Evolutionary conservation across 1,140 invertebrate species (phyloP).

Genomic region (Oreohelix idahoensis): DNA sequence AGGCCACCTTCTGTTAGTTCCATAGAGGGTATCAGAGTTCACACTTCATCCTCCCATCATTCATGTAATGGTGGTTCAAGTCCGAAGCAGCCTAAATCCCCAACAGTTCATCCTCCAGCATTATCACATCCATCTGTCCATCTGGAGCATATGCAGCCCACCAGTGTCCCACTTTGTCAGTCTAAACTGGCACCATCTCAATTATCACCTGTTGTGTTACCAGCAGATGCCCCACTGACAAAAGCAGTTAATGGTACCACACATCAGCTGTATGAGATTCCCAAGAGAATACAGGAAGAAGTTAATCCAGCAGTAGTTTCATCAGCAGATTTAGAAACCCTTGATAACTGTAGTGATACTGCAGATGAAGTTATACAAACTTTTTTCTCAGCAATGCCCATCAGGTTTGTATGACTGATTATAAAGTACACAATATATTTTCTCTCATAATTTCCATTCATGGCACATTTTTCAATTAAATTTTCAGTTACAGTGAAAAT

Average conservation of each 20-base stretch:
- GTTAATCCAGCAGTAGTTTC: background rate
- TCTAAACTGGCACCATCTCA: background rate
- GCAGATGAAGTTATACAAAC: constrained; percentile 60
- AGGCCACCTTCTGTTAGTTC: background rate
- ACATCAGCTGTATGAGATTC: background rate
- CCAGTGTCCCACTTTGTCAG: background rate
- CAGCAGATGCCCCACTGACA: background rate
- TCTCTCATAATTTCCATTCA: too few relatives aligned
- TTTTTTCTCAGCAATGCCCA: constrained; percentile 64
- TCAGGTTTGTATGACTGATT: constrained; percentile 45
- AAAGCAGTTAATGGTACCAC: background rate
- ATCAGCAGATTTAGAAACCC: constrained; percentile 24
- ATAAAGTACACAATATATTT: too few relatives aligned
- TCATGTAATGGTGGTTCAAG: background rate
- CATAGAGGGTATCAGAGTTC: background rate
- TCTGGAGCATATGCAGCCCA: background rate
- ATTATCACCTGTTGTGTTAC: background rate
- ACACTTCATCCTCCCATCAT: constrained; percentile 14
- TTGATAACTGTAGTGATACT: constrained; percentile 58
- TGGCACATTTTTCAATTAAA: too few relatives aligned
- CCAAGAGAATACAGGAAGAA: background rate
- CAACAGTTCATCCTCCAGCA: background rate
- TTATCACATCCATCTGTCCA: constrained; percentile 4
- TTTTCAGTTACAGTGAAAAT: too few relatives aligned
- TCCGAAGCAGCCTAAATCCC: background rate